These are phyloP conservation scores for Aphaenogaster ashmeadi DNA, from an alignment of 1,140 invertebrate genomes.

Conservation along the genomic window DNA sequence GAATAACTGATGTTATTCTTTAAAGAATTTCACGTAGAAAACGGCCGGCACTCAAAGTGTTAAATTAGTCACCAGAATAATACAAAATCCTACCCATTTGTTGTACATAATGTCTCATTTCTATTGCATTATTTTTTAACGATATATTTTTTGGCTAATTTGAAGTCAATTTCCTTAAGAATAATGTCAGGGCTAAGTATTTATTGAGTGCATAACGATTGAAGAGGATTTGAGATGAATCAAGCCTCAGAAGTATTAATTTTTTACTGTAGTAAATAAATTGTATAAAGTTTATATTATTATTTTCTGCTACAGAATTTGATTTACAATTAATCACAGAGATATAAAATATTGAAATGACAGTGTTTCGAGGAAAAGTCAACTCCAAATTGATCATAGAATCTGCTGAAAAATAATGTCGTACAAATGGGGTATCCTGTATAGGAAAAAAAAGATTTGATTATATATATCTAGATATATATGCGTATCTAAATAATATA, in stretches of 20 bases:
- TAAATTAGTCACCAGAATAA: slow-evolving; percentile 30
- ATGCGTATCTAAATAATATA: not conserved
- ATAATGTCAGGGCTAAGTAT: not conserved
- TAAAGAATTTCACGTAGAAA: not conserved
- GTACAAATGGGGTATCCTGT: not conserved
- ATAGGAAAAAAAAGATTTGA: not conserved
- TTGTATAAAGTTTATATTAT: not conserved
- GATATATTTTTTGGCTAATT: slow-evolving; percentile 17
- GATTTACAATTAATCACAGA: not conserved
- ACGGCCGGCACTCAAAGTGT: slow-evolving; percentile 20
- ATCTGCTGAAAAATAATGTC: slow-evolving; percentile 27
- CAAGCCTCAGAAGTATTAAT: not conserved
- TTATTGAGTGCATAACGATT: not conserved
- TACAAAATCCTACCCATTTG: not conserved
- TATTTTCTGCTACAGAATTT: not conserved
- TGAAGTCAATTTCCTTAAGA: not conserved
- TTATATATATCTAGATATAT: slow-evolving; percentile 18
- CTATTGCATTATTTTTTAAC: slow-evolving; percentile 14
- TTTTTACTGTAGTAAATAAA: not conserved
- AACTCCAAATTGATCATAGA: not conserved
- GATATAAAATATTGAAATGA: not conserved
- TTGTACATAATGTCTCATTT: slow-evolving; percentile 4
- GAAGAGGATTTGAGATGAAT: not conserved
- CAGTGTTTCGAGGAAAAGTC: not conserved
- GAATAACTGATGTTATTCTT: not conserved